A percentile compares a stretch with the other conserved stretches of the same genome.
These are phyloP conservation scores for Monopterus albus DNA, from an alignment of 2,113 vertebrate species.

Conservation along the genomic window DNA sequence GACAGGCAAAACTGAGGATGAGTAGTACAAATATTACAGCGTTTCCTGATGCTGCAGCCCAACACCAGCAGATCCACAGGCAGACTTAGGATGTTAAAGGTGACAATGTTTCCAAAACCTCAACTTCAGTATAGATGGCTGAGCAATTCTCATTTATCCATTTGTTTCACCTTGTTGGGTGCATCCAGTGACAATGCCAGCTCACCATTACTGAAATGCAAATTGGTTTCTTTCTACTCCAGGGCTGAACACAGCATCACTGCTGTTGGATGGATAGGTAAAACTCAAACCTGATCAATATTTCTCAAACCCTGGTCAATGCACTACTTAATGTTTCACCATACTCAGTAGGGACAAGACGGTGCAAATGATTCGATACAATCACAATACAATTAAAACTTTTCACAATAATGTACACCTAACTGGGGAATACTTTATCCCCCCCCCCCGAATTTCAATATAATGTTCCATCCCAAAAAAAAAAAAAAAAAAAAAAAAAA, in stretches of 20 bases:
- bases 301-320: neutral
- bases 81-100: neutral
- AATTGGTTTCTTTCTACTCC: constrained; percentile 47
- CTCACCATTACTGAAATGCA: constrained; percentile 12
- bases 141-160: constrained; percentile 7
- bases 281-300: constrained; percentile 19
- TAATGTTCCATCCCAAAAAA: no score
- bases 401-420: no score
- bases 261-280: constrained; percentile 1
- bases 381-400: no score
- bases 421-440: no score
- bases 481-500: no score
- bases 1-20: neutral
- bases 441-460: no score
- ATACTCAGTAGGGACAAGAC: neutral
- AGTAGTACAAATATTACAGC: neutral
- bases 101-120: neutral
- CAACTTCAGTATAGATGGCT: neutral
- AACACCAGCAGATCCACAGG: neutral
- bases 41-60: neutral
- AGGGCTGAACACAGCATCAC: constrained; percentile 24
- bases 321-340: neutral
- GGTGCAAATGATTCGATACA: no score
- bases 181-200: constrained; percentile 31
- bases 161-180: constrained; percentile 21